phyloP scores from a whole-genome alignment of 2,888 invertebrate species.

The Folsomia manolachei region DNA sequence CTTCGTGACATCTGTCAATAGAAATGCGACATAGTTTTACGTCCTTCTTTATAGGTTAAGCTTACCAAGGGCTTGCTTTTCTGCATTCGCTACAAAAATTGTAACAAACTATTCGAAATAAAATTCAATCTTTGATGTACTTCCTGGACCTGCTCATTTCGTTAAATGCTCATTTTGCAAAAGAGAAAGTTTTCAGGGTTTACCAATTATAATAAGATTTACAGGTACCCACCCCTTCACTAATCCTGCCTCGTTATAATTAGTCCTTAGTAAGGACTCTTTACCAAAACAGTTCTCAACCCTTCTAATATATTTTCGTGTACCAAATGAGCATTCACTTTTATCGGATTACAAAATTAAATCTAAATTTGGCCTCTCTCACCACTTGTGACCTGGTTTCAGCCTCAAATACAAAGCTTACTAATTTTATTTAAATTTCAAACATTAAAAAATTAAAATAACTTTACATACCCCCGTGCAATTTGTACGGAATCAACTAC shows the following conservation, averaged over 20 bases:
- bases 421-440: not conserved
- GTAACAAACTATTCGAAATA: not conserved
- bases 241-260: too few species aligned
- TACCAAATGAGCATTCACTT: too few species aligned
- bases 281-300: too few species aligned
- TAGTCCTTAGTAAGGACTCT: too few species aligned
- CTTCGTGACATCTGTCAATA: conserved; percentile 40
- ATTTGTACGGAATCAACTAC: not conserved
- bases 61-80: too few species aligned
- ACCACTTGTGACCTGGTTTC: conserved; percentile 1
- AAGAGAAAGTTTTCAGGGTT: not conserved
- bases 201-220: too few species aligned
- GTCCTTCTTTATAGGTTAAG: not conserved
- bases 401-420: not conserved
- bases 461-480: too few species aligned
- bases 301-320: too few species aligned
- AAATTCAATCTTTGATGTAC: not conserved
- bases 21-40: conserved; percentile 29
- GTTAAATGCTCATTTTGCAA: not conserved
- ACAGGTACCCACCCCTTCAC: too few species aligned
- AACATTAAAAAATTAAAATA: not conserved
- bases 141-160: not conserved
- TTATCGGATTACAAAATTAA: too few species aligned
- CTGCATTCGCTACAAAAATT: not conserved
- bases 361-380: not conserved